Conservation (phyloP, 2,888 invertebrate genomes). For the Acronicta aceris region DNA sequence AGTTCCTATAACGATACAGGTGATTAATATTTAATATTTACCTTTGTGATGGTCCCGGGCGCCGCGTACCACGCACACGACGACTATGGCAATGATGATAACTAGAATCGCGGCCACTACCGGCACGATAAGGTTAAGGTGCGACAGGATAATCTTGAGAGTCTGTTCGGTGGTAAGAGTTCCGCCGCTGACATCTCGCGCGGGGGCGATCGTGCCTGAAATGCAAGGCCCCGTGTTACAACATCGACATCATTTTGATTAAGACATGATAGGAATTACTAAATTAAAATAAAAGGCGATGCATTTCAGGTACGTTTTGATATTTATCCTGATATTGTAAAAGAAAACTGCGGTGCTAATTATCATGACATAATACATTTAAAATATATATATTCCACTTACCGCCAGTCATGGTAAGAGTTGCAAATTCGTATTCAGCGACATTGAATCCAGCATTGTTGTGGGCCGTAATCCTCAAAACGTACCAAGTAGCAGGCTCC, state of each 20-base stretch:
- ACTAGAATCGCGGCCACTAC: constrained; percentile 97
- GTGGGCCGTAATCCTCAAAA: constrained; percentile 96
- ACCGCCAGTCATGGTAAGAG: constrained; percentile 98
- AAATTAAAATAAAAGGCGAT: constrained; percentile 68
- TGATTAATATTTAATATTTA: constrained; percentile 74
- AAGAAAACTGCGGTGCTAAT: not conserved
- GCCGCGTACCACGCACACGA: constrained; percentile 97
- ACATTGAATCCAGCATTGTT: constrained; percentile 99
- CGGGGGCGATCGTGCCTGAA: constrained; percentile 98
- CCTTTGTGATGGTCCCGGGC: constrained; percentile 96
- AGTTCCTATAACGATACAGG: constrained; percentile 90
- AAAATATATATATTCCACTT: constrained; percentile 68
- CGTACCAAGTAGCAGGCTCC: constrained; percentile 98
- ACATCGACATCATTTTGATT: constrained; percentile 25
- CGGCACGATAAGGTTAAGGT: constrained; percentile 97
- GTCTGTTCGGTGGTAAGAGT: constrained; percentile 94
- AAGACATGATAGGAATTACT: constrained; percentile 33
- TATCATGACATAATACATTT: constrained; percentile 4
- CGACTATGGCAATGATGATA: constrained; percentile 97
- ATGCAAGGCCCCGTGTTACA: constrained; percentile 84
- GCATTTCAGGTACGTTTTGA: constrained; percentile 85
- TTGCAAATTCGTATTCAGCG: constrained; percentile 98
- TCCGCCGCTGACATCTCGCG: constrained; percentile 92
- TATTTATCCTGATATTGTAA: constrained; percentile 10
- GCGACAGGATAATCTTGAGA: constrained; percentile 95